Conservation (phyloP, 2,113 vertebrate species). For the Panthera tigris region DNA sequence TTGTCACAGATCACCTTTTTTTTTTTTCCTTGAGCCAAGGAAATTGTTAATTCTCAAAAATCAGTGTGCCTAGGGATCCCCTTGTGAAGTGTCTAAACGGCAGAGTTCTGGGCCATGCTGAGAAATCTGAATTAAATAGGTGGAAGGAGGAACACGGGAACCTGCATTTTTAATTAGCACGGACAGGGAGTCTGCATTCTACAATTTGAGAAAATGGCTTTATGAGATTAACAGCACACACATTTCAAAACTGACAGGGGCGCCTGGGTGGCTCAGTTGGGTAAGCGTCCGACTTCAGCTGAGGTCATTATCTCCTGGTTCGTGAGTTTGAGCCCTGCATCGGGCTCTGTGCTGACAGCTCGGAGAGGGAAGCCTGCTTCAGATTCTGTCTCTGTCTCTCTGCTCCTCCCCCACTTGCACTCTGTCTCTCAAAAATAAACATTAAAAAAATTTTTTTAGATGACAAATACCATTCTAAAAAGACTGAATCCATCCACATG, state of each 20-base stretch:
- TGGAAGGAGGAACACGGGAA: not conserved
- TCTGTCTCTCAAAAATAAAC: too few relatives aligned
- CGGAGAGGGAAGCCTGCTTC: too few relatives aligned
- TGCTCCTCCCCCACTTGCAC: too few relatives aligned
- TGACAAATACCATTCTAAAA: slow-evolving; percentile 28
- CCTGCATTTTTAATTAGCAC: not conserved
- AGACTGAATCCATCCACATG: not conserved
- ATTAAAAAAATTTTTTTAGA: not conserved
- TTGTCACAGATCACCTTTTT: not conserved
- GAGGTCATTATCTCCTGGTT: too few relatives aligned
- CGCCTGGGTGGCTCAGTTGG: too few relatives aligned
- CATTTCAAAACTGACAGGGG: not conserved
- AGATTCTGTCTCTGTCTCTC: too few relatives aligned
- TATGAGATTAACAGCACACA: not conserved
- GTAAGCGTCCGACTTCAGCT: too few relatives aligned
- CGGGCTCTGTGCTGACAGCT: too few relatives aligned
- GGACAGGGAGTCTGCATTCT: not conserved
- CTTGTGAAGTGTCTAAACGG: not conserved
- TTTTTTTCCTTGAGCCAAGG: not conserved
- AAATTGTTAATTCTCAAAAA: not conserved
- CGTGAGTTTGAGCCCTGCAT: too few relatives aligned
- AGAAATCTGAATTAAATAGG: not conserved
- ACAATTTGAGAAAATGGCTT: not conserved
- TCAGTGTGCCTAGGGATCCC: not conserved
- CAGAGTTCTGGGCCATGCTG: not conserved